Percentiles rank a stretch among this genome's conserved stretches.
phyloP scores from a whole-genome alignment of 2,113 vertebrate genomes.

The Furnarius figulus region DNA sequence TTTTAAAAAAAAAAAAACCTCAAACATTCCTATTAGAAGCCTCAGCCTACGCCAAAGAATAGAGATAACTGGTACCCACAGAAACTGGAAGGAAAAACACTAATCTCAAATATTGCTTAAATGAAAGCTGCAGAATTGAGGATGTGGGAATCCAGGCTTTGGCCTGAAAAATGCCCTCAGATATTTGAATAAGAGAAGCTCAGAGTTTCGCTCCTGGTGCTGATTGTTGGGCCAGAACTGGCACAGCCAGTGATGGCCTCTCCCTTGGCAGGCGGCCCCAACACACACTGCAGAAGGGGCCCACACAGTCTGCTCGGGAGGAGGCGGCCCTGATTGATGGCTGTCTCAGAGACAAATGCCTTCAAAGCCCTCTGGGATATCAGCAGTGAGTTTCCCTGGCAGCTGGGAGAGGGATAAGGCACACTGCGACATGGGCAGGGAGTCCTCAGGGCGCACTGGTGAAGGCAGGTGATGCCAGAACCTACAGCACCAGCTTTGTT shows the following conservation, averaged over 20 bases:
- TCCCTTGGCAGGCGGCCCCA: neutral
- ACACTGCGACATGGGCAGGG: accelerated
- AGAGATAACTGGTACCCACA: neutral
- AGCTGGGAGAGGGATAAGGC: neutral
- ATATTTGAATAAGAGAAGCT: neutral
- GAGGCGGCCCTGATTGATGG: neutral
- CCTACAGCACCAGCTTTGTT: accelerated
- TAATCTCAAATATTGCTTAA: neutral
- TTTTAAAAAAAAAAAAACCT: neutral
- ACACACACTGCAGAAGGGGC: neutral
- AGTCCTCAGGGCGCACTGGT: accelerated
- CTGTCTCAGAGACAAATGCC: neutral
- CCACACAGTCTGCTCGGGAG: neutral
- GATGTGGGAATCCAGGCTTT: neutral
- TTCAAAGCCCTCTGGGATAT: neutral
- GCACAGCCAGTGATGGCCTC: neutral
- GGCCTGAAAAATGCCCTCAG: neutral
- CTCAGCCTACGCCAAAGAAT: neutral
- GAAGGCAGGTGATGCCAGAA: neutral
- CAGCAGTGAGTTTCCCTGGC: neutral
- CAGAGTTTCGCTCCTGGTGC: accelerated
- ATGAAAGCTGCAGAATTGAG: neutral
- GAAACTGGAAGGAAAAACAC: neutral
- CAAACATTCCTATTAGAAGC: conserved; percentile 1
- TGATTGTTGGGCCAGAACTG: neutral